These are phyloP conservation scores for Pachyrhynchus sulphureomaculatus DNA, from an alignment of 1,140 invertebrate genomes.

Conservation along the genomic window DNA sequence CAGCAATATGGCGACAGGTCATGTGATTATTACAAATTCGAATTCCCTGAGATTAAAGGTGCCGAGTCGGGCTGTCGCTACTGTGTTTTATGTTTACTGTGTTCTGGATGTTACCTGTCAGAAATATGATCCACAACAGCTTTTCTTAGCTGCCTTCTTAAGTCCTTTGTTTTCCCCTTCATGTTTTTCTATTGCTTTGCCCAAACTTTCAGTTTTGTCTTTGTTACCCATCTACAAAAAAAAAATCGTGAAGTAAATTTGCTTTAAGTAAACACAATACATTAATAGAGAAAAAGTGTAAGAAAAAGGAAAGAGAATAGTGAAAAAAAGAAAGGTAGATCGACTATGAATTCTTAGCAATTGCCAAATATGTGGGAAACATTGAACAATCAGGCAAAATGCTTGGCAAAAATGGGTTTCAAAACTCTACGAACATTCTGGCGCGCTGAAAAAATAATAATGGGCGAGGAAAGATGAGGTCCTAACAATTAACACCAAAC, in stretches of 20 bases:
- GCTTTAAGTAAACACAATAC: background rate
- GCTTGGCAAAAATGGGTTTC: background rate
- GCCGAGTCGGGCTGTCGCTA: too few species aligned
- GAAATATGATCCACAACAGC: slow-evolving; percentile 99
- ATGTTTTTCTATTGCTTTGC: slow-evolving; percentile 93
- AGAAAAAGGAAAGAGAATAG: slow-evolving; percentile 12
- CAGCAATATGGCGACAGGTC: too few species aligned
- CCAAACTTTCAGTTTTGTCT: slow-evolving; percentile 86
- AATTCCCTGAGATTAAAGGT: too few species aligned
- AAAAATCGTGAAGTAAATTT: background rate
- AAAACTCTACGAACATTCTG: background rate
- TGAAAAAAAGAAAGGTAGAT: background rate
- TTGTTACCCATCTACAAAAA: slow-evolving; percentile 79
- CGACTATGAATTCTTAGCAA: background rate
- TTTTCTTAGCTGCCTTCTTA: slow-evolving; percentile 90
- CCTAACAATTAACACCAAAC: slow-evolving; percentile 9
- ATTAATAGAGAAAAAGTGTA: slow-evolving; percentile 6
- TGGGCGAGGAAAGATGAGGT: background rate
- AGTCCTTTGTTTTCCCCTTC: slow-evolving; percentile 92
- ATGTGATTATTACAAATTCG: too few species aligned
- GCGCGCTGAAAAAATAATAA: slow-evolving; percentile 6
- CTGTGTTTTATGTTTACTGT: too few species aligned
- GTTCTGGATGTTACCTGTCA: slow-evolving; percentile 73
- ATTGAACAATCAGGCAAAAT: slow-evolving; percentile 1
- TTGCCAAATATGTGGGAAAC: slow-evolving; percentile 5